Evolutionary conservation across 2,888 invertebrate genomes (phyloP).

Genomic region (Aphodius granarius): DNA sequence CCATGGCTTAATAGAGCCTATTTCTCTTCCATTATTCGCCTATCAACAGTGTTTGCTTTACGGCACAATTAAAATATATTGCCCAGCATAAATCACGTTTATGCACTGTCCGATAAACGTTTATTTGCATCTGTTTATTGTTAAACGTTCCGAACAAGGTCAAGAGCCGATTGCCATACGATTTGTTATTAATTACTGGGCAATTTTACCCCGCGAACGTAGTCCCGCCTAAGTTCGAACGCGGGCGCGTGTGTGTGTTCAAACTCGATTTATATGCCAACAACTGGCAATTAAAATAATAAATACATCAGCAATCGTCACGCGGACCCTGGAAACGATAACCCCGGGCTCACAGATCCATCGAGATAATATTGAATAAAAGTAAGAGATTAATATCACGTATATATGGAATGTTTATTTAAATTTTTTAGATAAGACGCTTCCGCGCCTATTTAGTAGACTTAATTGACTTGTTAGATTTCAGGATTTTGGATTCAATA

Average conservation of each 20-base stretch:
- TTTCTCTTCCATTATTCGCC: constrained; percentile 9
- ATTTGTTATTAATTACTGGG: constrained; percentile 10
- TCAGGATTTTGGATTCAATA: not conserved
- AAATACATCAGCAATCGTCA: not conserved
- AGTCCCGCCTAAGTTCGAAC: not conserved
- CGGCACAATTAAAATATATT: constrained; percentile 14
- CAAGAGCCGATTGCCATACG: not conserved
- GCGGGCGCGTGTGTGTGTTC: not conserved
- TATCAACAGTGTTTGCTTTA: constrained; percentile 14
- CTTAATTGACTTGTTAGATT: not conserved
- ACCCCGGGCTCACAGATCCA: not conserved
- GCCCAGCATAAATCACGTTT: constrained; percentile 12
- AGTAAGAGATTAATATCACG: not conserved
- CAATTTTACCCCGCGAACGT: not conserved
- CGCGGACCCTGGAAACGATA: not conserved
- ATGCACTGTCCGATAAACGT: not conserved
- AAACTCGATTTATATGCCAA: not conserved
- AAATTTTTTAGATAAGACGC: not conserved
- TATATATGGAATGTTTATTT: not conserved
- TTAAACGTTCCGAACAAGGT: constrained; percentile 8
- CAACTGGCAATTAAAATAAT: not conserved
- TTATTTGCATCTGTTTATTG: constrained; percentile 14
- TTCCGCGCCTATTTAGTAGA: not conserved
- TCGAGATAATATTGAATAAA: not conserved
- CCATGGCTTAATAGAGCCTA: constrained; percentile 5